Percentiles rank a stretch among this genome's conserved stretches.
Conservation (phyloP, 2,113 vertebrate genomes). For the Phalacrocorax pelagicus region DNA sequence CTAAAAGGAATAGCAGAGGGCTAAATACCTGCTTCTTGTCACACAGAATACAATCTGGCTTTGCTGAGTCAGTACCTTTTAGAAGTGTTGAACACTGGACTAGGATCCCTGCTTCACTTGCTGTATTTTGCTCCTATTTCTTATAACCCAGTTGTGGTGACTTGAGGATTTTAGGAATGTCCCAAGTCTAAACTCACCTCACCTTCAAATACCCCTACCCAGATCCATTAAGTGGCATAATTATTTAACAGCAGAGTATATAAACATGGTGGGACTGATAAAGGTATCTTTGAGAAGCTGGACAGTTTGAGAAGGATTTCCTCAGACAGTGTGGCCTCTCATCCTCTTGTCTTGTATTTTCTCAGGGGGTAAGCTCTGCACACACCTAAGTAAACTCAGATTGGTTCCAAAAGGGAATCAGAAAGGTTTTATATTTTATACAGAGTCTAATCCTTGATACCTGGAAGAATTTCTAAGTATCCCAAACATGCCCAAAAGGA, state of each 20-base stretch:
- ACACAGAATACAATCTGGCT: neutral
- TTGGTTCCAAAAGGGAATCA: neutral
- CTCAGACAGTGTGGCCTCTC: neutral
- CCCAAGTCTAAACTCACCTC: neutral
- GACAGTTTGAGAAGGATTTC: neutral
- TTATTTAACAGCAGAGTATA: neutral
- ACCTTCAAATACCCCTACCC: neutral
- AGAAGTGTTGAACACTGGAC: neutral
- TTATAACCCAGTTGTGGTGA: neutral
- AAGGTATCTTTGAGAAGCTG: neutral
- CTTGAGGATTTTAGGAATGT: neutral
- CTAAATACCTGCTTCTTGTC: neutral
- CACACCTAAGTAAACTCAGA: neutral
- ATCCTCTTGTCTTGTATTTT: neutral
- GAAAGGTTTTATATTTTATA: neutral
- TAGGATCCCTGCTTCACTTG: neutral
- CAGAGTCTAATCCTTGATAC: neutral
- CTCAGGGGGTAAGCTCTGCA: neutral
- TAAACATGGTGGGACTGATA: neutral
- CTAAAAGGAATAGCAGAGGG: neutral
- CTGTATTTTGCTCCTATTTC: neutral
- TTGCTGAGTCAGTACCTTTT: neutral
- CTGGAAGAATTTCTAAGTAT: neutral
- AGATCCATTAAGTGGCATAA: neutral
- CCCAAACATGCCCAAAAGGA: neutral